Percentiles rank a stretch among this genome's conserved stretches.
These are phyloP conservation scores for Enteromius viviparus DNA, from an alignment of 2,797 vertebrate species.

Conservation along the genomic window DNA sequence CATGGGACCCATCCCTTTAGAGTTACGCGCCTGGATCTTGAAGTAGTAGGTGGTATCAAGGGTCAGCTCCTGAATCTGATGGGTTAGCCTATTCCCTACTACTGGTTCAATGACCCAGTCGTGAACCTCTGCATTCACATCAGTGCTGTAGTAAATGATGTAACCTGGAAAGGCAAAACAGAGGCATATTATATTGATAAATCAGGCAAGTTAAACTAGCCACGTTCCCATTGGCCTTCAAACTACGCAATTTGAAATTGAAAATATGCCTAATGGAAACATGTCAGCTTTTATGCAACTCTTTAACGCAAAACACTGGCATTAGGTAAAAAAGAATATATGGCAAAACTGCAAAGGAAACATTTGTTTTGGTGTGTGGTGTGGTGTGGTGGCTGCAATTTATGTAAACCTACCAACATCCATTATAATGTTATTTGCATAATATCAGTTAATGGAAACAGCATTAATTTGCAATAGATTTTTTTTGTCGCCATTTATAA, in stretches of 20 bases:
- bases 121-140: conserved; percentile 94
- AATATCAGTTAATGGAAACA: background rate
- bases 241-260: background rate
- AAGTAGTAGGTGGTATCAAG: conserved; percentile 97
- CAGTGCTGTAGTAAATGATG: conserved; percentile 98
- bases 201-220: background rate
- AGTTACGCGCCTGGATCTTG: conserved; percentile 98
- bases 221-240: background rate
- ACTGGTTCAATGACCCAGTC: conserved; percentile 99
- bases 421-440: background rate
- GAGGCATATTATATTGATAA: background rate
- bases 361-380: too few relatives aligned
- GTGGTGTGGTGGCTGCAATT: too few relatives aligned
- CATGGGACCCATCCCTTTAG: conserved; percentile 98
- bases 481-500: background rate
- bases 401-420: too few relatives aligned
- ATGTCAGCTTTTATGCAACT: background rate
- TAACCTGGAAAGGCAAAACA: conserved; percentile 79
- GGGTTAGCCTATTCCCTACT: conserved; percentile 94
- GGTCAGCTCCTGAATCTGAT: conserved; percentile 97
- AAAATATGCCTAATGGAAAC: background rate
- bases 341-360: too few relatives aligned
- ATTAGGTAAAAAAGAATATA: too few relatives aligned
- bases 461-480: background rate
- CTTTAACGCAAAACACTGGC: background rate